These are phyloP conservation scores for Chrysocyon brachyurus DNA, from an alignment of 2,797 vertebrate genomes.

Conservation along the genomic window DNA sequence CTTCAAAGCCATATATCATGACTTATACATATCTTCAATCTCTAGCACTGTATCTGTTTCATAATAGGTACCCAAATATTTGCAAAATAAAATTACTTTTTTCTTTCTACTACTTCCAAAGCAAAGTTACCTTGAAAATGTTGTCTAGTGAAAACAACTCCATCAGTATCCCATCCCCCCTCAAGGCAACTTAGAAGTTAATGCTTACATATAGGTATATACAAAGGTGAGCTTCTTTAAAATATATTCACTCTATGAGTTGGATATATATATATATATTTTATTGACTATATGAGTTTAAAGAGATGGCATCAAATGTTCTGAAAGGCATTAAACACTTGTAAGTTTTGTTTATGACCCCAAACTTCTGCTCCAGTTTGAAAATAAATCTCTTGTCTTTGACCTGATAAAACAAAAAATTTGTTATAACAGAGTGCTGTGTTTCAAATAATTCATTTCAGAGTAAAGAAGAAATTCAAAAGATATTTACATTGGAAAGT, in stretches of 20 bases:
- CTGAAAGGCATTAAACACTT: background rate
- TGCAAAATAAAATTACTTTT: conserved; percentile 5
- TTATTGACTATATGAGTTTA: background rate
- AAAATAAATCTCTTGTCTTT: conserved; percentile 57
- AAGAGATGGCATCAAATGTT: background rate
- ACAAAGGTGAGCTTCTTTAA: background rate
- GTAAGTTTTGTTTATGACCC: conserved; percentile 3
- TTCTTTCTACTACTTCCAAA: background rate
- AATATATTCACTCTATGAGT: background rate
- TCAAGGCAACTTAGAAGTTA: background rate
- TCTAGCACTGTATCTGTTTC: background rate
- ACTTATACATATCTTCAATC: background rate
- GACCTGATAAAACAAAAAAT: background rate
- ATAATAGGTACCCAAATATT: background rate
- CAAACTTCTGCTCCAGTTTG: conserved; percentile 29
- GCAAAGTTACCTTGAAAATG: conserved; percentile 29
- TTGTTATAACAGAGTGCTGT: background rate
- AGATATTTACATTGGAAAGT: conserved; percentile 13
- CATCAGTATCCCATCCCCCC: background rate
- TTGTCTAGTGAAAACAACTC: conserved; percentile 16
- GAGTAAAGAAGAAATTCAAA: conserved; percentile 36
- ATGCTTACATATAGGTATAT: background rate
- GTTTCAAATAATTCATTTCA: conserved; percentile 58
- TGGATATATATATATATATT: background rate
- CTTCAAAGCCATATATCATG: background rate